Evolutionary conservation across 2,113 vertebrate species (phyloP).

Genomic region (Nycticryphes semicollaris): DNA sequence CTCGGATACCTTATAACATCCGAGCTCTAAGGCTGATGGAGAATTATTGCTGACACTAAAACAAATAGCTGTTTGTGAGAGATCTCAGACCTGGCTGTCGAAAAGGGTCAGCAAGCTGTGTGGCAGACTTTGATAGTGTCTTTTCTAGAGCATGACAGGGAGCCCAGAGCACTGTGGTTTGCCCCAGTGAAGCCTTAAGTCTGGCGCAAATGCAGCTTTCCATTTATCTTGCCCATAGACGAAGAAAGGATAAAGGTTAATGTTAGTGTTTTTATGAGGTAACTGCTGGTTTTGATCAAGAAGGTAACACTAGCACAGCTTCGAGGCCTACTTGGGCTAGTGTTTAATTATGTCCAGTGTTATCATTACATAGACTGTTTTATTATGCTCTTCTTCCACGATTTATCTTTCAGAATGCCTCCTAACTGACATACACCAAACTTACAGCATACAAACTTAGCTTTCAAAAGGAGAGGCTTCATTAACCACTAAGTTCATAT

Average conservation of each 20-base stretch:
- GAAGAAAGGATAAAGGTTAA: neutral
- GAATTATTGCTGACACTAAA: neutral
- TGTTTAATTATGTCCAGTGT: neutral
- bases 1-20: neutral
- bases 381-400: neutral
- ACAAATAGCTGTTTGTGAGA: slow-evolving; percentile 18
- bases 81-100: neutral
- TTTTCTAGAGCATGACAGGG: neutral
- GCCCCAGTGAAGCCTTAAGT: neutral
- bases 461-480: slow-evolving; percentile 38
- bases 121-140: neutral
- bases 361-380: neutral
- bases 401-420: neutral
- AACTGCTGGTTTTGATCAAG: neutral
- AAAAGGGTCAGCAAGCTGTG: neutral
- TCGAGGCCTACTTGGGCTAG: neutral
- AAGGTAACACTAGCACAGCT: neutral
- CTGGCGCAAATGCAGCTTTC: neutral
- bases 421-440: neutral
- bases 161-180: neutral
- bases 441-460: neutral
- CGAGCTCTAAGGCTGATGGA: neutral
- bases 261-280: neutral
- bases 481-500: slow-evolving; percentile 64
- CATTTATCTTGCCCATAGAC: neutral